Base-by-base conservation (phyloP, 2,888 invertebrate genomes). In the Venustoraphidia nigricollis region DNA sequence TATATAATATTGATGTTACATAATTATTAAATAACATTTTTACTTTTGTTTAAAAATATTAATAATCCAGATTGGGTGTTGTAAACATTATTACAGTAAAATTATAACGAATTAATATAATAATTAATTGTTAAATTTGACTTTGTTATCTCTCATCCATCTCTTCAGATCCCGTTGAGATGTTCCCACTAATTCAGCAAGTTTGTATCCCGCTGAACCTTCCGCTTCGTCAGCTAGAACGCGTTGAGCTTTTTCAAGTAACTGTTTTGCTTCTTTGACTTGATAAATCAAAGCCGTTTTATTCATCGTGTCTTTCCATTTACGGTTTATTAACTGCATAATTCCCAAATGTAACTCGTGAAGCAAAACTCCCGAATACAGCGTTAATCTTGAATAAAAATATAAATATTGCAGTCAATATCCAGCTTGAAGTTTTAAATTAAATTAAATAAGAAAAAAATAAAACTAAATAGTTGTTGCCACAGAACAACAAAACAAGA, bases 281-380 rank as follows among this genome's bases (percentile, higher is more conserved):
- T 53, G 55, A 63, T 66, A 2, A 27, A 27, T 27, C 27, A 27
- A 27, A 27, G 27, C 27, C 27, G 27, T 27, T 27, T 27, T 27
- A 6, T 27, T 27, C 27, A 27, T 27, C 6, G 27, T 27, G 27
- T 64, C 59, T 45, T 65, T 68, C 62, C 63, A 64, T 51, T 59
- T 59, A 10, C 66, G 60, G 54, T 70, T 72, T 1, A 68, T 64
- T 52, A 72, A 70, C 51, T 75, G 67, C 49, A 75, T 58, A 43
- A 76, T 63, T 1, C 76, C 76, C 35, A 72, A 70, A 54, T 77
- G 72, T 40, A 86, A 67, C 63, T 90, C 89, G 52, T 83, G 81
- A 14, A 83, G 71, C 44, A 88, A 72, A 2, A 89, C 85, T n/a
- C 82, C 81, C 1, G 78, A 75, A 58, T 90, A 90, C 17, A 91